Conservation (phyloP, 2,797 vertebrate genomes). For the Sphenopsis melanotis region DNA sequence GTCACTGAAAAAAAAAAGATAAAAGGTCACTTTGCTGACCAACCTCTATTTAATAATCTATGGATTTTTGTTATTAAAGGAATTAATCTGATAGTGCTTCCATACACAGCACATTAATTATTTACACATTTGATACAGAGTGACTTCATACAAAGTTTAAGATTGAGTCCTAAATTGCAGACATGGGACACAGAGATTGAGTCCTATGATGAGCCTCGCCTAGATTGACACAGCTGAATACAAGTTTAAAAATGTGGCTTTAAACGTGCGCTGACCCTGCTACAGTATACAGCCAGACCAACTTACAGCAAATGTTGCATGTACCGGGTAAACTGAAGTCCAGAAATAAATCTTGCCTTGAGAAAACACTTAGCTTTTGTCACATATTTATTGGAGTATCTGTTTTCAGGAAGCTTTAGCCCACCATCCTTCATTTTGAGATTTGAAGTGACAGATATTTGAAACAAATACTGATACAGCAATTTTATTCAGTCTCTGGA, state of each 20-base stretch:
- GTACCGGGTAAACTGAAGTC: background rate
- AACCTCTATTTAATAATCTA: conserved; percentile 37
- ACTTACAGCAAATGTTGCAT: background rate
- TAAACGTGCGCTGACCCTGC: background rate
- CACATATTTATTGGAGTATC: conserved; percentile 38
- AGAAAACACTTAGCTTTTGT: conserved; percentile 24
- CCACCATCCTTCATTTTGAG: conserved; percentile 21
- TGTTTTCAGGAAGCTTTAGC: conserved; percentile 48
- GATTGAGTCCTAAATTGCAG: conserved; percentile 21
- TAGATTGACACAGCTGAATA: background rate
- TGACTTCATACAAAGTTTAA: background rate
- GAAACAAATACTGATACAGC: conserved; percentile 58
- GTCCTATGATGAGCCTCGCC: background rate
- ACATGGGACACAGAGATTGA: background rate
- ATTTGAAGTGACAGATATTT: conserved; percentile 60
- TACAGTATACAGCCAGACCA: background rate
- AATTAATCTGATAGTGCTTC: conserved; percentile 37
- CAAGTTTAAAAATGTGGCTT: background rate
- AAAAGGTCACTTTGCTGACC: background rate
- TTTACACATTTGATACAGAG: conserved; percentile 49
- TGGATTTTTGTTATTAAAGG: conserved; percentile 57
- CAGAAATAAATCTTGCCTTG: background rate
- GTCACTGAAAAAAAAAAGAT: background rate
- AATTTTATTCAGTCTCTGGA: conserved; percentile 45
- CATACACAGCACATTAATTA: conserved; percentile 43